Evolutionary conservation across 2,888 invertebrate species (phyloP).

Genomic region (Platynereis dumerilii): DNA sequence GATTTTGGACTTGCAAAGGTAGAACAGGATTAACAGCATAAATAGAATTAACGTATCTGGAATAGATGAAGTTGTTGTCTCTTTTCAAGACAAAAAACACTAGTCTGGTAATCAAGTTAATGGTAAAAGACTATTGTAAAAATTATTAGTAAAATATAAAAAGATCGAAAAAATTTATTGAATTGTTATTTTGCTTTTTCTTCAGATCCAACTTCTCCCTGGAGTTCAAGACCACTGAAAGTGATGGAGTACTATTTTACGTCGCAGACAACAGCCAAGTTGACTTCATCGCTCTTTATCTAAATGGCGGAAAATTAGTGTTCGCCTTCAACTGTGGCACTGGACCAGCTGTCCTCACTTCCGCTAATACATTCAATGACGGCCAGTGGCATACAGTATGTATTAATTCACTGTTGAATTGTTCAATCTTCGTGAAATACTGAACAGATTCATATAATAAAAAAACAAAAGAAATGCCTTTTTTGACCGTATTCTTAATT

Average conservation of each 20-base stretch:
- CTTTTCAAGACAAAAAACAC: too few species aligned
- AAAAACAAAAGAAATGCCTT: too few species aligned
- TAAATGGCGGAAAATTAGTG: constrained; percentile 78
- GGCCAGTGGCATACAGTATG: constrained; percentile 89
- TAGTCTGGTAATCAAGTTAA: too few species aligned
- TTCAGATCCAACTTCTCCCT: constrained; percentile 76
- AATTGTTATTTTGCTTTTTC: not conserved
- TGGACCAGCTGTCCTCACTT: constrained; percentile 76
- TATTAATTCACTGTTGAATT: constrained; percentile 55
- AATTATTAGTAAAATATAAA: too few species aligned
- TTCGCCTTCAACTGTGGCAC: constrained; percentile 88
- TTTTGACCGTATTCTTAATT: not conserved
- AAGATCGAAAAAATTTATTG: too few species aligned
- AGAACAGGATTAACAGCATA: too few species aligned
- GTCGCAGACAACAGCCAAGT: constrained; percentile 69
- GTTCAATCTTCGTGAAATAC: too few species aligned
- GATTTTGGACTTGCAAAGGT: too few species aligned
- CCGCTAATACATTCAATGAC: constrained; percentile 79
- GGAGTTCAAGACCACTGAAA: constrained; percentile 77
- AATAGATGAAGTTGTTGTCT: too few species aligned
- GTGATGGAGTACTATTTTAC: constrained; percentile 85
- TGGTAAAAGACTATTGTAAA: too few species aligned
- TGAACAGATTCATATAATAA: too few species aligned
- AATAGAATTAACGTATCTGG: too few species aligned
- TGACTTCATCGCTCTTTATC: constrained; percentile 88